Base-by-base conservation (phyloP, 2,113 vertebrate species). In the Cheirogaleus medius region DNA sequence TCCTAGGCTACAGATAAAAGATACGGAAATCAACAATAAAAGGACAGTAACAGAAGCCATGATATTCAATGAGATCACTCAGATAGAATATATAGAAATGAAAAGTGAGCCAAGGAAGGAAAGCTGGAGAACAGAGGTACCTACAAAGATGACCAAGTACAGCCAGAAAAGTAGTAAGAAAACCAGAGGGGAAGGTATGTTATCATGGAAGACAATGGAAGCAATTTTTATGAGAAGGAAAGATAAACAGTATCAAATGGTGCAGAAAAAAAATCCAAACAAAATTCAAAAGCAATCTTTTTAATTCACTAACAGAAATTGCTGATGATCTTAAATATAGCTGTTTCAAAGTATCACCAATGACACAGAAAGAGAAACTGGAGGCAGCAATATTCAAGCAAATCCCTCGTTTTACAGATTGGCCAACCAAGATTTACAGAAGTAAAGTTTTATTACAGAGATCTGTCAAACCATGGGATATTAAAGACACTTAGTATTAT, bases 251-350 rank as follows among this genome's bases (percentile, higher is more conserved):
- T 25, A 83, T 5, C 80, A 47, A 87, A 69, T 21, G 34, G 86
- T 44, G 1, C 44, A 74, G 39, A 47, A 86, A 92, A 92, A 60
- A 69, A 7, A 74, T 0, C 18, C 39, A 56, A 71, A 82, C 47
- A 39, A 86, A 90, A 96, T 21, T 42, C 66, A 39, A 93, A 86
- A 44, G 34, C 64, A n/a, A 74, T 37, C n/a, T 86, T 69, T 58
- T 64, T 8, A 66, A 49, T 1, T 47, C 66, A 6, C 32, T 39
- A 76, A 91, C 66, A 87, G 44, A 49, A 90, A 81, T 0, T 39
- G 63, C 49, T 29, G 23, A 11, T 52, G n/a, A 63, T 60, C n/a
- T 12, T 54, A 29, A 56, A 71, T 6, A 13, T 3, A 56, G 56
- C 91, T 52, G 1, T 66, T 44, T 34, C 60, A 42, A 15, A 13